phyloP scores from a whole-genome alignment of 2,797 vertebrate genomes.

The Mormyrops boulengeri region DNA sequence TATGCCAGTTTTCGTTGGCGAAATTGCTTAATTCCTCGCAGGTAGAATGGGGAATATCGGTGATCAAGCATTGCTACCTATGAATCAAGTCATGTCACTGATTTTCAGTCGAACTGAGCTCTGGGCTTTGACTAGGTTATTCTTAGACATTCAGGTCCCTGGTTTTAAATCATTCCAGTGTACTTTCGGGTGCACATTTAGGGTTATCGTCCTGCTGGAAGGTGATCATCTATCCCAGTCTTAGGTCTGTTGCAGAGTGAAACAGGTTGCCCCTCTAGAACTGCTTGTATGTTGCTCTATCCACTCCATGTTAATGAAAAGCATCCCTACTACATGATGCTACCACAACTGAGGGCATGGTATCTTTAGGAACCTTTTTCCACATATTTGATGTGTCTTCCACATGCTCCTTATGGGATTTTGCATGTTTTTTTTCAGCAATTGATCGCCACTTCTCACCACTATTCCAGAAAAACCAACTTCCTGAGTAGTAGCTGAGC shows the following conservation, averaged over 20 bases:
- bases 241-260: background rate
- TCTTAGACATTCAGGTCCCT: background rate
- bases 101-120: background rate
- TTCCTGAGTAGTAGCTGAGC: background rate
- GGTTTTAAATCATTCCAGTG: background rate
- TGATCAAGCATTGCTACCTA: background rate
- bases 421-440: background rate
- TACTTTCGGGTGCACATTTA: background rate
- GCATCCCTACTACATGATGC: background rate
- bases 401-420: background rate
- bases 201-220: background rate
- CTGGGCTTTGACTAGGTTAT: background rate
- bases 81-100: background rate
- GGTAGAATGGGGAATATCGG: background rate
- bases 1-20: background rate
- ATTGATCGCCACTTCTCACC: background rate
- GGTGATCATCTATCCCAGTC: background rate
- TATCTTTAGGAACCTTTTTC: background rate
- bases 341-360: background rate
- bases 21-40: background rate
- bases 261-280: background rate
- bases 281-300: background rate
- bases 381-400: background rate
- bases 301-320: background rate
- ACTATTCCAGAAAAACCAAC: background rate